Percentiles rank a stretch among this genome's conserved stretches.
These are phyloP conservation scores for Epirrhoe alternata DNA, from an alignment of 2,888 invertebrate species.

Conservation along the genomic window DNA sequence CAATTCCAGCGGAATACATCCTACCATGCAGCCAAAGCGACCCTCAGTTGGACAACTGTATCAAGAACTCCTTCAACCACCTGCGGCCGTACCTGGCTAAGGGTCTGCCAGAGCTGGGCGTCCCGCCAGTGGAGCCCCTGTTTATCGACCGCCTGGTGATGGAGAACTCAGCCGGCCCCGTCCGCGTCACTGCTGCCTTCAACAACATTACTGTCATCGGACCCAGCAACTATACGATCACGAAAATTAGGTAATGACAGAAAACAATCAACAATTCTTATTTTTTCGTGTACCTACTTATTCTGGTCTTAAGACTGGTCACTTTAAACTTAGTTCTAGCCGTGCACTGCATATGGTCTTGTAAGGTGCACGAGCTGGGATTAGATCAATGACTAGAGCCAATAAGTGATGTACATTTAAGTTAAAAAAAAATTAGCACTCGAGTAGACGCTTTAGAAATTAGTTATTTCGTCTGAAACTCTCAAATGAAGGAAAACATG, in stretches of 20 bases:
- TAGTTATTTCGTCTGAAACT: too few relatives aligned
- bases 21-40: constrained; percentile 88
- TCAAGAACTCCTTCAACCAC: constrained; percentile 89
- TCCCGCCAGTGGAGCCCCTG: constrained; percentile 91
- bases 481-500: too few relatives aligned
- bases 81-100: constrained; percentile 88
- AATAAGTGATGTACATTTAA: too few relatives aligned
- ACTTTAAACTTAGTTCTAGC: too few relatives aligned
- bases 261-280: too few relatives aligned
- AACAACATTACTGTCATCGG: constrained; percentile 91
- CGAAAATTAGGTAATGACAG: constrained; percentile 85
- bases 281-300: too few relatives aligned
- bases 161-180: constrained; percentile 91
- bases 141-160: constrained; percentile 89
- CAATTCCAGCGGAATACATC: constrained; percentile 89
- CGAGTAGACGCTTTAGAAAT: too few relatives aligned
- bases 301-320: too few relatives aligned
- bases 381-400: too few relatives aligned
- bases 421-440: too few relatives aligned
- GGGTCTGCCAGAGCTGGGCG: constrained; percentile 89
- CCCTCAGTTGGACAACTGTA: constrained; percentile 87
- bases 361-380: too few relatives aligned
- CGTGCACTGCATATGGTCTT: too few relatives aligned
- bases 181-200: constrained; percentile 90
- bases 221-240: constrained; percentile 90